Base-by-base conservation (phyloP, 2,888 invertebrate species). In the Reticulitermes lucifugus region DNA sequence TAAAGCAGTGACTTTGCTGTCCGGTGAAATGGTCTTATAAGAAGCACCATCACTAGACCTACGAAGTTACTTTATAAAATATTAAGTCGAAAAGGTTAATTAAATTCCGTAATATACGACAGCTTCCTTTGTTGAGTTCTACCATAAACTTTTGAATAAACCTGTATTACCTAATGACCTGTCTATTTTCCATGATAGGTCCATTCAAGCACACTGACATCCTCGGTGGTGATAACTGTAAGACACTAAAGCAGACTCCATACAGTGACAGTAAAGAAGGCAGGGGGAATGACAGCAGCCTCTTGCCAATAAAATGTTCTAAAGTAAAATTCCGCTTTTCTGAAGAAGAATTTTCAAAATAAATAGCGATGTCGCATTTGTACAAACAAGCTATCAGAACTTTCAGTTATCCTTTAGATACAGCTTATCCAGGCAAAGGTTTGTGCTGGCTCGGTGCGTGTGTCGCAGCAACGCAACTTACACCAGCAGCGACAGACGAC, bases 281-380 rank as follows among this genome's bases (percentile, higher is more conserved):
- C 22, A 41, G 41, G 73, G 4, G 35, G 41, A 41, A 41, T 41
- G 0, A 12, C 41, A 41, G 21, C 21, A 73, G 41, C 41, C 73
- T 6, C 1, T 14, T 73, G 73, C 73, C 73, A 41, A 73, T 73
- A 41, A 73, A 73, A 41, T 41, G 41, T 73, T 12, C 21, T 43
- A n/a, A 22, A 77, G n/a, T 77, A 46, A 75, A 77, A 43, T 77
- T 5, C 18, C 21, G 21, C 1, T 14, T 73, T 73, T 41, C 73
- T 77, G 51, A 51, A 21, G n/a, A 77, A 77, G 21, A n/a, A 21
- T 35, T 73, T 73, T 4, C 25, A 51, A 73, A 77, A 77, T n/a
- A 77, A 77, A 51, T 77, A 35, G n/a, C n/a, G n/a, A 46, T 51
- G 77, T 77, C 22, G 77, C n/a, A 43, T 77, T 51, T 77, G 77